phyloP scores from a whole-genome alignment of 1,140 invertebrate species.

The Pristionchus pacificus region DNA sequence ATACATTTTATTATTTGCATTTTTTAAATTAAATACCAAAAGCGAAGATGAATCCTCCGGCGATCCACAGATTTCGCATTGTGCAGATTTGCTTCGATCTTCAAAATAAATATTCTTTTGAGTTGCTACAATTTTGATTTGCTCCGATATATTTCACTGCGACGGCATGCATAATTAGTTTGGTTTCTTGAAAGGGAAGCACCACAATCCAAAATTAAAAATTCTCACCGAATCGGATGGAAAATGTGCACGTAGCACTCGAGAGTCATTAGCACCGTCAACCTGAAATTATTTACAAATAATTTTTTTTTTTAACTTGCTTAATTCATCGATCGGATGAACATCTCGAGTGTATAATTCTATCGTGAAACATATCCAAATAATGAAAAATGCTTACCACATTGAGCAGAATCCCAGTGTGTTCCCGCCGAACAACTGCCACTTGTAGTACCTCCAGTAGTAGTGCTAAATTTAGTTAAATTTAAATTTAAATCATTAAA shows the following conservation, averaged over 20 bases:
- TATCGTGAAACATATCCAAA: constrained; percentile 9
- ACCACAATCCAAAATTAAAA: too few relatives aligned
- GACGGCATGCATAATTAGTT: too few relatives aligned
- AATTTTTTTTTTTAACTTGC: neutral
- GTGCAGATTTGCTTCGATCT: too few relatives aligned
- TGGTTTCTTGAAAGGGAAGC: too few relatives aligned
- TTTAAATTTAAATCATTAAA: too few relatives aligned
- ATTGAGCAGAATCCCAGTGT: constrained; percentile 49
- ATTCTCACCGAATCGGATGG: constrained; percentile 42
- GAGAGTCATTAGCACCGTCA: constrained; percentile 51
- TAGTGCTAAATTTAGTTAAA: too few relatives aligned
- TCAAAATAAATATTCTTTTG: too few relatives aligned
- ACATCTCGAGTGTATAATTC: neutral
- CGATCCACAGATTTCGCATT: constrained; percentile 36
- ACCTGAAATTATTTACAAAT: constrained; percentile 30
- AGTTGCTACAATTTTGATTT: too few relatives aligned
- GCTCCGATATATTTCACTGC: too few relatives aligned
- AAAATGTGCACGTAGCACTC: constrained; percentile 52
- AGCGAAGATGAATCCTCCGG: neutral
- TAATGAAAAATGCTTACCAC: constrained; percentile 39
- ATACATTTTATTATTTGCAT: neutral
- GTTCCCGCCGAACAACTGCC: constrained; percentile 45
- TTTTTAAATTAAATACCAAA: neutral
- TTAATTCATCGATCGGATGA: neutral
- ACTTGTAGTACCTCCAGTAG: constrained; percentile 48